phyloP scores from a whole-genome alignment of 2,888 invertebrate genomes.

The Callosobruchus maculatus region DNA sequence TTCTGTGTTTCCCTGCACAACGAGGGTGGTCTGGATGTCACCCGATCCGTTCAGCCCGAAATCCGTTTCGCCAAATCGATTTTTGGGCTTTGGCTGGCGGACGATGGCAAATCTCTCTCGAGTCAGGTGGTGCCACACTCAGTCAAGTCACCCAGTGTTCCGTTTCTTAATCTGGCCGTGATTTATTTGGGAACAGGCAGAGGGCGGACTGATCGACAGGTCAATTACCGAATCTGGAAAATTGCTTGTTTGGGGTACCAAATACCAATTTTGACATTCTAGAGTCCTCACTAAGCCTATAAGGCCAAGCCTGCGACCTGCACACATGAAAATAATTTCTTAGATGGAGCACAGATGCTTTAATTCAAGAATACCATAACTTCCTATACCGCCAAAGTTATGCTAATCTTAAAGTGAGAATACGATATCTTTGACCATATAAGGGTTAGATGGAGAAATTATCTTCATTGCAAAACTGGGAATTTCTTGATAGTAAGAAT shows the following conservation, averaged over 20 bases:
- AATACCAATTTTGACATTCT: too few species aligned
- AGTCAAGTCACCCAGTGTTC: neutral
- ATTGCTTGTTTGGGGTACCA: neutral
- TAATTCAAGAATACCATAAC: too few species aligned
- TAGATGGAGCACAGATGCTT: too few species aligned
- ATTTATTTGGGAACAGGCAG: slow-evolving; percentile 8
- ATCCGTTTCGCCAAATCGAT: neutral
- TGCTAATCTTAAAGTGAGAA: too few species aligned
- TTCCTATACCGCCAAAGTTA: too few species aligned
- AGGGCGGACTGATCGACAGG: slow-evolving; percentile 6
- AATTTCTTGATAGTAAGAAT: too few species aligned
- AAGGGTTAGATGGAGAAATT: too few species aligned
- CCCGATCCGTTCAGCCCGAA: neutral
- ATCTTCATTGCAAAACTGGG: too few species aligned
- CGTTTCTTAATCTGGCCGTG: neutral
- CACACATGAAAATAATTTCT: too few species aligned
- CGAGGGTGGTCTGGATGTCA: neutral
- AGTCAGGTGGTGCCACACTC: neutral
- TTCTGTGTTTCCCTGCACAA: neutral
- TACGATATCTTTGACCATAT: too few species aligned
- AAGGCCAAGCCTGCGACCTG: too few species aligned
- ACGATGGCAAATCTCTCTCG: neutral
- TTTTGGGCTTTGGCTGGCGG: neutral
- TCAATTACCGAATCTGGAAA: slow-evolving; percentile 7
- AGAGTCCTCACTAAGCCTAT: too few species aligned